These are phyloP conservation scores for Cladopsammia gracilis DNA, from an alignment of 64 coral and sea anemone species.

Conservation along the genomic window DNA sequence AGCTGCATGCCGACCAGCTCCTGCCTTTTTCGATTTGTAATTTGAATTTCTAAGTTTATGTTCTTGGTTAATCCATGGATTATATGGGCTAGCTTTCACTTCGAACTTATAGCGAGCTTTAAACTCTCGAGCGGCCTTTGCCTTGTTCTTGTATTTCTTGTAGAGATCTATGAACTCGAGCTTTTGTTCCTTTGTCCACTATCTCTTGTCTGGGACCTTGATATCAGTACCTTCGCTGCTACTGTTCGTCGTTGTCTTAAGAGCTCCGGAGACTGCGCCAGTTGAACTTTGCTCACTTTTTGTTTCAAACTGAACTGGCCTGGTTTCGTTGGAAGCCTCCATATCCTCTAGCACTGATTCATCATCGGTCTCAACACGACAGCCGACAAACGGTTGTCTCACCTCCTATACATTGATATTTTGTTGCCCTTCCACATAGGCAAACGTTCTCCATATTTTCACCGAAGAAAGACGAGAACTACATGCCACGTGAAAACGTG, in stretches of 20 bases:
- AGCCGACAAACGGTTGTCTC: conserved; percentile 16
- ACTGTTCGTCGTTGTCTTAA: conserved; percentile 3
- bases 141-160: conserved; percentile 11
- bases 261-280: not conserved
- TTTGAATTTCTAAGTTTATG: no score
- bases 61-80: conserved; percentile 7
- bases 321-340: conserved; percentile 5
- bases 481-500: no score
- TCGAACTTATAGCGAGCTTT: conserved; percentile 14
- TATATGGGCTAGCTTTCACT: not conserved
- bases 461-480: conserved; percentile 3
- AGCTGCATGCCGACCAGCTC: no score
- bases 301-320: conserved; percentile 17
- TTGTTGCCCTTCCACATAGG: conserved; percentile 16
- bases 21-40: no score
- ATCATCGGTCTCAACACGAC: not conserved
- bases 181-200: conserved; percentile 5
- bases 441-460: conserved; percentile 10
- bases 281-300: not conserved
- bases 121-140: conserved; percentile 3
- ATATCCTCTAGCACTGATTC: conserved; percentile 14
- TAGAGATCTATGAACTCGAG: conserved; percentile 17
- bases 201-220: not conserved
- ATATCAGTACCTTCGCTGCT: not conserved
- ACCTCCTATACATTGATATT: conserved; percentile 4